Evolutionary conservation across 35 echinoderm and acorn worm genomes (phyloP).

Genomic region (Apostichopus japonicus): DNA sequence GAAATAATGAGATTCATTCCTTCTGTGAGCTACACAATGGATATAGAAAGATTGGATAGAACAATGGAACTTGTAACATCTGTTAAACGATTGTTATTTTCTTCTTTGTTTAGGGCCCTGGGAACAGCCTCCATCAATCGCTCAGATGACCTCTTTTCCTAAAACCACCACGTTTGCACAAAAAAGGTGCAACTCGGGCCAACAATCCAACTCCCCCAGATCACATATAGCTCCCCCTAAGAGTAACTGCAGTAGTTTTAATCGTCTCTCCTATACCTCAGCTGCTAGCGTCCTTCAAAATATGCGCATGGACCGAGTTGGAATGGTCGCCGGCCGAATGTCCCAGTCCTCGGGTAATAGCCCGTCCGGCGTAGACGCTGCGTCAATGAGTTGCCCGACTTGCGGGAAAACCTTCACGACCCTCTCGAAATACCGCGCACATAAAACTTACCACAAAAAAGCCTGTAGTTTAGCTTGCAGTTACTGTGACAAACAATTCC

Average conservation of each 20-base stretch:
- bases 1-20: too few relatives aligned
- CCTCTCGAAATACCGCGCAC: background rate
- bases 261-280: background rate
- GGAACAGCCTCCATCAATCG: background rate
- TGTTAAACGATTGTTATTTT: background rate
- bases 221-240: background rate
- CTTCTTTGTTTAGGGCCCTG: background rate
- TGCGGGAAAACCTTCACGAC: background rate
- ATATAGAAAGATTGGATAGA: too few relatives aligned
- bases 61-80: too few relatives aligned
- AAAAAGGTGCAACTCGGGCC: background rate
- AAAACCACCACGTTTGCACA: background rate
- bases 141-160: background rate
- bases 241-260: background rate
- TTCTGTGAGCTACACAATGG: too few relatives aligned
- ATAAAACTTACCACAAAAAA: slow-evolving; percentile 4
- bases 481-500: background rate
- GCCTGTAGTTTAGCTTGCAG: background rate
- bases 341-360: too few relatives aligned
- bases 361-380: background rate
- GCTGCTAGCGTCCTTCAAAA: too few relatives aligned
- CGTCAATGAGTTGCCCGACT: background rate
- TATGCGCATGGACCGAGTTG: too few relatives aligned
- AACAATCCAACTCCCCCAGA: background rate
- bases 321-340: too few relatives aligned